Conservation (phyloP, 2,888 invertebrate genomes). For the Sipunculus nudus region DNA sequence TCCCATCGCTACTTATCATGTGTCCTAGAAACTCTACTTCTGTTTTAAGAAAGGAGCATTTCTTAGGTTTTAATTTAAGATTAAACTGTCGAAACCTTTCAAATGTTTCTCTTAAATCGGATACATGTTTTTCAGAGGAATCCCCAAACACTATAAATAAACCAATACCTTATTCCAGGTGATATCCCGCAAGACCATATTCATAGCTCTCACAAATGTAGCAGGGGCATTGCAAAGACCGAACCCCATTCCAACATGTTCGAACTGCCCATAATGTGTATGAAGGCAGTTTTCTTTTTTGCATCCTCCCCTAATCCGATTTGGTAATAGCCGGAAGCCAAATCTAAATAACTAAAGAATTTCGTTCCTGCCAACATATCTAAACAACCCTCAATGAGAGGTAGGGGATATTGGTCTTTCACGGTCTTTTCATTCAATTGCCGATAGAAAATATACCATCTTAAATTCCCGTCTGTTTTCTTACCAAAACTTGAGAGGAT, state of each 20-base stretch:
- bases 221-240: conserved; percentile 11
- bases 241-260: conserved; percentile 3
- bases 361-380: too few species aligned
- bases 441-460: too few species aligned
- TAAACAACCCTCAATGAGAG: too few species aligned
- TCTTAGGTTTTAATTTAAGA: conserved; percentile 7
- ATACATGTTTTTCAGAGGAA: not conserved
- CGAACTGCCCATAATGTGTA: conserved; percentile 9
- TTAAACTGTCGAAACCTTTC: not conserved
- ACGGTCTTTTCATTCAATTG: too few species aligned
- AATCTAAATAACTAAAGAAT: too few species aligned
- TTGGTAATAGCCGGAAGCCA: too few species aligned
- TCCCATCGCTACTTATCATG: not conserved
- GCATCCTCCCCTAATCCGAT: too few species aligned
- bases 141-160: conserved; percentile 6
- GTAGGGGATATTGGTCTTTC: too few species aligned
- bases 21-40: conserved; percentile 11
- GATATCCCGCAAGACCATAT: not conserved
- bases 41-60: conserved; percentile 4
- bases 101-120: not conserved
- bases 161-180: not conserved
- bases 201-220: too few species aligned
- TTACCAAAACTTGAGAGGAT: too few species aligned
- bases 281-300: conserved; percentile 17
- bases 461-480: too few species aligned